Percentiles rank a stretch among this genome's conserved stretches.
phyloP scores from a whole-genome alignment of 2,113 vertebrate species.

The Panthera tigris region DNA sequence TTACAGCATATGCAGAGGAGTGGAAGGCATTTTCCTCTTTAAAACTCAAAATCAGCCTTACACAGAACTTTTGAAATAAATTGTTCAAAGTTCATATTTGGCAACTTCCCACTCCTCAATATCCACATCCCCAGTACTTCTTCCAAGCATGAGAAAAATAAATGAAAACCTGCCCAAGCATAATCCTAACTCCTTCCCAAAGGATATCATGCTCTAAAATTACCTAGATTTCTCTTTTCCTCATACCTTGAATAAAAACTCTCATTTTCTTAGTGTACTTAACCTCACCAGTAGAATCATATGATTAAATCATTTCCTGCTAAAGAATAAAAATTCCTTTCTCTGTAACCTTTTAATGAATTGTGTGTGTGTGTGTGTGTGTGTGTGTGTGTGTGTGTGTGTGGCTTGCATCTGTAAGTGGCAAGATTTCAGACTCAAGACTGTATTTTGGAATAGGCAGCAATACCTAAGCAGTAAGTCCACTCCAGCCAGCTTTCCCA shows the following conservation, averaged over 20 bases:
- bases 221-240: neutral
- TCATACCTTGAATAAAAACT: neutral
- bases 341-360: neutral
- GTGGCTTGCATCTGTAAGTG: neutral
- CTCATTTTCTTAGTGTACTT: neutral
- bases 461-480: neutral
- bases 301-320: slow-evolving; percentile 9
- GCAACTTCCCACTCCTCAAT: neutral
- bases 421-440: neutral
- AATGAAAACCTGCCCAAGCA: neutral
- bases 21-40: neutral
- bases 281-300: neutral
- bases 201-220: neutral
- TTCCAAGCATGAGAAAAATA: neutral
- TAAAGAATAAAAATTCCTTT: neutral
- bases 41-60: neutral
- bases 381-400: neutral
- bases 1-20: neutral
- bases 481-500: neutral
- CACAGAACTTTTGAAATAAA: neutral
- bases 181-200: neutral
- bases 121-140: neutral
- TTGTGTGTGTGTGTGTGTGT: neutral
- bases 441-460: neutral
- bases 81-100: neutral